Percentiles rank a stretch among this genome's conserved stretches.
Conservation (phyloP, 2,113 vertebrate species). For the Myiozetetes cayanensis region DNA sequence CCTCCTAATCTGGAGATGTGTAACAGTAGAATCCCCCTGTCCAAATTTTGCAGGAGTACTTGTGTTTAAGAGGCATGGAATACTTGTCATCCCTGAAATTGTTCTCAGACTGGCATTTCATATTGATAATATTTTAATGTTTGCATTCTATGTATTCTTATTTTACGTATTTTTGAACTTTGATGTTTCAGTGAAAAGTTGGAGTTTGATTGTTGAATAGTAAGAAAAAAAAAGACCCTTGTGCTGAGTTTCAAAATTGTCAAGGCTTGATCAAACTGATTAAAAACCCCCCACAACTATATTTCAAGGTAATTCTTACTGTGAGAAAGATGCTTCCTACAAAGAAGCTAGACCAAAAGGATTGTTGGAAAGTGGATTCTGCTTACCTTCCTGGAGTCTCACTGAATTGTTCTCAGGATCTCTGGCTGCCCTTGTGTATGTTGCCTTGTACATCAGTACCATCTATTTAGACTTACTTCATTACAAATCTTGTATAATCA, state of each 20-base stretch:
- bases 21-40: neutral
- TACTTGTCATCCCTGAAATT: neutral
- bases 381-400: neutral
- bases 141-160: neutral
- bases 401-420: neutral
- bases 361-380: neutral
- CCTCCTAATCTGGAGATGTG: accelerated
- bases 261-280: neutral
- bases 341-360: neutral
- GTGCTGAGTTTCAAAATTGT: neutral
- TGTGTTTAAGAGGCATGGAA: neutral
- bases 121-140: neutral
- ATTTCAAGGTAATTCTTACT: neutral
- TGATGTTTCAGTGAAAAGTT: neutral
- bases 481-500: neutral
- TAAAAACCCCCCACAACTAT: accelerated
- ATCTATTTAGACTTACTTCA: neutral
- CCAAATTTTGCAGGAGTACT: neutral
- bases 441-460: neutral
- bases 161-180: neutral
- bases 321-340: neutral
- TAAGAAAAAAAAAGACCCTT: neutral
- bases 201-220: neutral
- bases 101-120: neutral
- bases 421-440: neutral